Conservation (phyloP, 2,888 invertebrate species). For the Coleophora deauratella region DNA sequence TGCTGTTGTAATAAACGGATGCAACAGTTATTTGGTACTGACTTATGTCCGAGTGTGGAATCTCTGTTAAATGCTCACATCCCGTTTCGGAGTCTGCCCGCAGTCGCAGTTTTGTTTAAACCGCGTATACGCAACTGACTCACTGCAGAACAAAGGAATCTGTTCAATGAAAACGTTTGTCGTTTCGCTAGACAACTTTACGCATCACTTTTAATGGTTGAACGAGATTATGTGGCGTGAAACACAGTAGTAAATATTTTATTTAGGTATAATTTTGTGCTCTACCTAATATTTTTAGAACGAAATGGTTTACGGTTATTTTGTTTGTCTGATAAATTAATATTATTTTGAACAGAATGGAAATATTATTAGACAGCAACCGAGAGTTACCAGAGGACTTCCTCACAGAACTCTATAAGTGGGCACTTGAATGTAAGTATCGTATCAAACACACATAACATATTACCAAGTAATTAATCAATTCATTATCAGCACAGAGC, state of each 20-base stretch:
- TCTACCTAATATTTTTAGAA: no score
- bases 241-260: no score
- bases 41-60: conserved; percentile 31
- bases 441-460: conserved; percentile 10
- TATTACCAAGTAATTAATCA: conserved; percentile 10
- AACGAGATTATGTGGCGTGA: no score
- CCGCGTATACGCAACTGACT: conserved; percentile 44
- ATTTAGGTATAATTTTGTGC: no score
- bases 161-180: conserved; percentile 44
- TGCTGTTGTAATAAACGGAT: no score
- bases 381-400: conserved; percentile 79
- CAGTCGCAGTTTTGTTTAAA: conserved; percentile 44
- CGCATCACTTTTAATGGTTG: no score
- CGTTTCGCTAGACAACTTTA: conserved; percentile 38
- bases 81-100: conserved; percentile 41
- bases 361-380: conserved; percentile 71
- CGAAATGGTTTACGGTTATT: no score
- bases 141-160: conserved; percentile 54
- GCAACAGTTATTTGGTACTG: conserved; percentile 3
- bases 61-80: conserved; percentile 69
- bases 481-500: background rate
- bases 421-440: conserved; percentile 87
- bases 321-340: no score
- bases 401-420: conserved; percentile 82
- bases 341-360: conserved; percentile 70